Percentiles rank a stretch among this genome's conserved stretches.
These are phyloP conservation scores for Oreotrochilus melanogaster DNA, from an alignment of 2,113 vertebrate species.

Conservation along the genomic window DNA sequence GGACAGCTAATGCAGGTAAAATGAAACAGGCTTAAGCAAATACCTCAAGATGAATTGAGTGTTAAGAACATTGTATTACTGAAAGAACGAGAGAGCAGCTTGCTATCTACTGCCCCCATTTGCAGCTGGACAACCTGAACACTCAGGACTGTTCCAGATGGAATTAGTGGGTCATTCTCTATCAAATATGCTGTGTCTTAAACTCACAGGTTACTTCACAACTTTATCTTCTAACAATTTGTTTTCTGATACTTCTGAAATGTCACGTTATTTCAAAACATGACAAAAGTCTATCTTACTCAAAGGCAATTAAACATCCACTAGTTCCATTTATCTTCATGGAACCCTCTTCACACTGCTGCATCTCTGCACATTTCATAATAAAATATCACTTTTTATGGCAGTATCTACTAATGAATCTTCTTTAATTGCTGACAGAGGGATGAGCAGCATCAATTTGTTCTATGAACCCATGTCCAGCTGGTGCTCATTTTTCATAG, in stretches of 20 bases:
- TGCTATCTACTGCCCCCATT: background rate
- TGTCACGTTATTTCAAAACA: background rate
- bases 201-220: background rate
- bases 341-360: background rate
- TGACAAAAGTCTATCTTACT: background rate
- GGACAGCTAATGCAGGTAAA: background rate
- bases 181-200: background rate
- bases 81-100: background rate
- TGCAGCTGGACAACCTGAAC: background rate
- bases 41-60: background rate
- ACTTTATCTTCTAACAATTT: conserved; percentile 6
- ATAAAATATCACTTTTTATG: background rate
- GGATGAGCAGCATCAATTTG: background rate
- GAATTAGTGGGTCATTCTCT: background rate
- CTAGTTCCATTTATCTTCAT: conserved; percentile 14
- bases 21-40: background rate
- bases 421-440: conserved; percentile 16
- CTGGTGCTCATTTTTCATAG: conserved; percentile 16
- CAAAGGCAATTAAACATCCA: background rate
- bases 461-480: background rate
- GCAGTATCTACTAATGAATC: background rate
- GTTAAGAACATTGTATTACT: background rate
- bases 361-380: background rate
- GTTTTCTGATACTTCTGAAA: background rate
- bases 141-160: background rate